Evolutionary conservation across 2,888 invertebrate genomes (phyloP).

Genomic region (Tenthredo distinguenda): DNA sequence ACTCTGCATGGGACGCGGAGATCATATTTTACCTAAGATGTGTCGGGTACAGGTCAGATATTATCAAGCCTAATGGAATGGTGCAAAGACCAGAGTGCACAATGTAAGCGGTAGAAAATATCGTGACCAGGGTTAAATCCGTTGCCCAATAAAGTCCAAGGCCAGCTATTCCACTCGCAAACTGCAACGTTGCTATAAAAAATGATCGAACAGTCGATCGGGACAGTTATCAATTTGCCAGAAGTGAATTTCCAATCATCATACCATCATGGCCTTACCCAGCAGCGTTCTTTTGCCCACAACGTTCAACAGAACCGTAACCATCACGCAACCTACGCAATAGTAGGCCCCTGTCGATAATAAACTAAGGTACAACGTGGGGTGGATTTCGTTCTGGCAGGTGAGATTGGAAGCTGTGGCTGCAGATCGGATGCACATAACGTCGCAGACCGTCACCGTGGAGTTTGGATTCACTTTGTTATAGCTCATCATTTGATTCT

Average conservation of each 20-base stretch:
- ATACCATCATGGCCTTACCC: neutral
- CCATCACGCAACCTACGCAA: neutral
- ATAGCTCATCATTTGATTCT: neutral
- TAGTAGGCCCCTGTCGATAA: neutral
- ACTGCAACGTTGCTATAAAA: neutral
- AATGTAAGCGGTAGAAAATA: neutral
- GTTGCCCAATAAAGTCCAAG: slow-evolving; percentile 81
- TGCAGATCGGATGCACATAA: neutral
- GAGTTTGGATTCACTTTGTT: neutral
- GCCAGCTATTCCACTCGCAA: slow-evolving; percentile 79
- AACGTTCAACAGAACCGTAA: neutral
- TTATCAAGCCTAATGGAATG: neutral
- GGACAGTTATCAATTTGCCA: neutral
- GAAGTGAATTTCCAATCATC: neutral
- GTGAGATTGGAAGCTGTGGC: neutral
- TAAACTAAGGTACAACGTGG: neutral
- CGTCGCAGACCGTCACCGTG: neutral
- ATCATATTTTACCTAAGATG: slow-evolving; percentile 16
- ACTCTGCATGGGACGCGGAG: too few species aligned
- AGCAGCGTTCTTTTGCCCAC: neutral
- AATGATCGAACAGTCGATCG: neutral
- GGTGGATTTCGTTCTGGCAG: neutral
- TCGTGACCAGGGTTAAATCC: slow-evolving; percentile 70
- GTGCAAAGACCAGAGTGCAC: neutral
- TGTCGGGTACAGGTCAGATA: slow-evolving; percentile 14